Conservation (phyloP, 2,888 invertebrate species). For the Tipula lateralis region DNA sequence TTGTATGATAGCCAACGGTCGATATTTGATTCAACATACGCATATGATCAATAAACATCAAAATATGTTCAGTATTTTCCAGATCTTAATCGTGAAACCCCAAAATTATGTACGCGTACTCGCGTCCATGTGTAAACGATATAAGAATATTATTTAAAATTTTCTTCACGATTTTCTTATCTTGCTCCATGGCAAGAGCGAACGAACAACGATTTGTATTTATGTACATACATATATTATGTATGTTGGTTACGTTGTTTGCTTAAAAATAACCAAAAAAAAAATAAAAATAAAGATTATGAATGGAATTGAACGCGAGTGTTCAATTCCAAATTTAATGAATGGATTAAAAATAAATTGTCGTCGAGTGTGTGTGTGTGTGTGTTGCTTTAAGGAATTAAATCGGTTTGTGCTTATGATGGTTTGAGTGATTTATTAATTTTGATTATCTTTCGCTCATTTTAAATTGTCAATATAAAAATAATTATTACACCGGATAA, state of each 20-base stretch:
- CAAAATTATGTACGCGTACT: not conserved
- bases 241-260: not conserved
- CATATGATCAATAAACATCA: not conserved
- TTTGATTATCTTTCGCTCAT: not conserved
- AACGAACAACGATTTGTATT: not conserved
- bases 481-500: not conserved
- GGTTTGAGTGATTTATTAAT: not conserved
- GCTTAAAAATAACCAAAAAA: not conserved
- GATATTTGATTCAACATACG: too few species aligned
- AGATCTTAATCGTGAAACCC: not conserved
- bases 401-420: not conserved
- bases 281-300: not conserved
- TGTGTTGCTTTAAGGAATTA: not conserved
- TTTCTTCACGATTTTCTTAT: not conserved
- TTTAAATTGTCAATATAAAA: not conserved
- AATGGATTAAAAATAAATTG: not conserved
- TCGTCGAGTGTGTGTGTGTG: not conserved
- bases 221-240: too few species aligned
- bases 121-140: not conserved
- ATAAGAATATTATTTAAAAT: not conserved
- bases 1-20: too few species aligned
- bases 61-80: not conserved
- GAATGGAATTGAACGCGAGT: slow-evolving; percentile 1
- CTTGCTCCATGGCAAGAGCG: not conserved
- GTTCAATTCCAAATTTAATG: not conserved